Evolutionary conservation across 2,888 invertebrate genomes (phyloP).

Genomic region (Digitonthophagus gazella): DNA sequence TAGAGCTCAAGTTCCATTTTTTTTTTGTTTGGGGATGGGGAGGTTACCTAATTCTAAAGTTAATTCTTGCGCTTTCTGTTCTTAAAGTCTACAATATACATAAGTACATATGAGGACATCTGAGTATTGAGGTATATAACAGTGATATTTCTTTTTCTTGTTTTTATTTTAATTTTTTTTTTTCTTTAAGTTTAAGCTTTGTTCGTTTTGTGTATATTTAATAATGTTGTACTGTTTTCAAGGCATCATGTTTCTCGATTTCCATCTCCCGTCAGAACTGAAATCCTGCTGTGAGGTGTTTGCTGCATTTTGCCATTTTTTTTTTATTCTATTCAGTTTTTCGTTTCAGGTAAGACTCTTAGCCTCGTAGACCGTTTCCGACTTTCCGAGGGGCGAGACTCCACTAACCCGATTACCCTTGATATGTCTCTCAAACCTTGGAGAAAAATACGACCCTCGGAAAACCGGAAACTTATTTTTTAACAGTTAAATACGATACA

Average conservation of each 20-base stretch:
- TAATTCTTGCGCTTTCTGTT: conserved; percentile 15
- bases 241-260: conserved; percentile 51
- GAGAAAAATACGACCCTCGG: too few species aligned
- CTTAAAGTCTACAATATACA: conserved; percentile 48
- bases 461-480: background rate
- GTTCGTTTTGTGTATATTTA: conserved; percentile 34
- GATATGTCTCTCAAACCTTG: too few species aligned
- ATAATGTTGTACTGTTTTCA: conserved; percentile 53
- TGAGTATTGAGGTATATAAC: conserved; percentile 52
- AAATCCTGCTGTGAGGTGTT: too few species aligned
- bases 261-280: background rate
- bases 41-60: background rate
- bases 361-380: too few species aligned
- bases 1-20: background rate
- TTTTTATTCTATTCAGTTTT: too few species aligned
- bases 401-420: too few species aligned
- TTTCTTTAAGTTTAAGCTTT: conserved; percentile 19
- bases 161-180: conserved; percentile 43
- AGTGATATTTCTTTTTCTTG: conserved; percentile 37
- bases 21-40: background rate
- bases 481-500: background rate
- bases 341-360: too few species aligned
- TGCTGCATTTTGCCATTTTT: too few species aligned
- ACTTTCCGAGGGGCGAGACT: too few species aligned
- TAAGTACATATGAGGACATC: conserved; percentile 54